phyloP scores from a whole-genome alignment of 1,140 invertebrate species.

The Sarcophaga peregrina region DNA sequence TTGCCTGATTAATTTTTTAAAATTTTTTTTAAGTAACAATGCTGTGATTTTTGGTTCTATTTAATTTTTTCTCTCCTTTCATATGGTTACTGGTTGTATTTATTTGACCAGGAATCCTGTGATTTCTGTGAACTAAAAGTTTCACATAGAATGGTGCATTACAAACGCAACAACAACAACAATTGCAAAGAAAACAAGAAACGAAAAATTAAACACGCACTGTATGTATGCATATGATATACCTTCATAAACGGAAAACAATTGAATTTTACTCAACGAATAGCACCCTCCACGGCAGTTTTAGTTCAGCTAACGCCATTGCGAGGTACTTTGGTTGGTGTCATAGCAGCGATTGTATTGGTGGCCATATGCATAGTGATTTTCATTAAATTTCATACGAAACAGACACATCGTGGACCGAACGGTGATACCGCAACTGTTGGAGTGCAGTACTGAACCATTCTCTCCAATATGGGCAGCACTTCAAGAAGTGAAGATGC shows the following conservation, averaged over 20 bases:
- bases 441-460: slow-evolving; percentile 64
- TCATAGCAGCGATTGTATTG: slow-evolving; percentile 76
- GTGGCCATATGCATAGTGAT: slow-evolving; percentile 79
- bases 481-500: slow-evolving; percentile 68
- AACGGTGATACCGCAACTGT: slow-evolving; percentile 59
- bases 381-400: slow-evolving; percentile 65
- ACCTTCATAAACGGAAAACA: background rate
- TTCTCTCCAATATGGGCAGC: slow-evolving; percentile 64
- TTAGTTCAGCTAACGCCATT: slow-evolving; percentile 78
- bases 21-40: background rate
- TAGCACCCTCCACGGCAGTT: slow-evolving; percentile 64
- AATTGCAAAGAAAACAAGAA: background rate
- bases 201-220: slow-evolving; percentile 15
- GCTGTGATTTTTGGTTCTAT: background rate
- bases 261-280: slow-evolving; percentile 9
- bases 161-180: too few relatives aligned
- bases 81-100: background rate
- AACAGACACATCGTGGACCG: slow-evolving; percentile 55
- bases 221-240: slow-evolving; percentile 19
- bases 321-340: slow-evolving; percentile 77
- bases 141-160: too few relatives aligned
- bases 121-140: too few relatives aligned
- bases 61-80: background rate
- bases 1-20: slow-evolving; percentile 20
- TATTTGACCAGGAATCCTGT: too few relatives aligned